These are phyloP conservation scores for Monoplex corrugatus DNA, from an alignment of 2,888 invertebrate species.

Conservation along the genomic window DNA sequence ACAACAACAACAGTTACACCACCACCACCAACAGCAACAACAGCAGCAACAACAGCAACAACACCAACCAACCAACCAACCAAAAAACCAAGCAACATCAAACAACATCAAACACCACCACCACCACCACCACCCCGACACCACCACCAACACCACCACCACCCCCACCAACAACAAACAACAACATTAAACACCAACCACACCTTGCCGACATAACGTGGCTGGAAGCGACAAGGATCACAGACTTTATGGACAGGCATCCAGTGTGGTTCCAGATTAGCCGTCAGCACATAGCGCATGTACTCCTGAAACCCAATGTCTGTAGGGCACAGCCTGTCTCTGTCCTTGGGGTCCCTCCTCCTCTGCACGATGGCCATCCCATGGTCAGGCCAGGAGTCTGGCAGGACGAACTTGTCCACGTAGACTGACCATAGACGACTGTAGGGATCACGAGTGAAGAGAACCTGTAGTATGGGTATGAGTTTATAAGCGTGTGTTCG, in stretches of 20 bases:
- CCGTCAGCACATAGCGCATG: constrained; percentile 48
- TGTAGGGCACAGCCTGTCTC: constrained; percentile 51
- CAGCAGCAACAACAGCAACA: not conserved
- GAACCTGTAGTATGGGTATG: constrained; percentile 46
- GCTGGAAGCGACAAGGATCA: constrained; percentile 55
- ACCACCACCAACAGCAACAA: not conserved
- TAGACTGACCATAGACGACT: constrained; percentile 53
- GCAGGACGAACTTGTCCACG: constrained; percentile 43
- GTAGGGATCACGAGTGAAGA: constrained; percentile 59
- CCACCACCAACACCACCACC: not conserved
- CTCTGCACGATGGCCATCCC: constrained; percentile 39
- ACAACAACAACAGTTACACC: not conserved
- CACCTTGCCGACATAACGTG: constrained; percentile 57
- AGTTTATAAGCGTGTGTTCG: not conserved
- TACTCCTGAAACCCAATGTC: constrained; percentile 59
- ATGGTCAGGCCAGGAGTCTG: constrained; percentile 47
- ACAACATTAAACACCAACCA: not conserved
- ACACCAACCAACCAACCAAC: too few relatives aligned
- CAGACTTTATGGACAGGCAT: constrained; percentile 55
- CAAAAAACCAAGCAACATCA: too few relatives aligned
- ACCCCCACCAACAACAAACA: not conserved
- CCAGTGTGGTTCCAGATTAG: constrained; percentile 59
- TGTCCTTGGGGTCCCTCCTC: not conserved
- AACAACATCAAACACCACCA: not conserved
- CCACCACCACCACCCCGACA: not conserved